Base-by-base conservation (phyloP, 2,888 invertebrate genomes). In the Campoplex nolae region DNA sequence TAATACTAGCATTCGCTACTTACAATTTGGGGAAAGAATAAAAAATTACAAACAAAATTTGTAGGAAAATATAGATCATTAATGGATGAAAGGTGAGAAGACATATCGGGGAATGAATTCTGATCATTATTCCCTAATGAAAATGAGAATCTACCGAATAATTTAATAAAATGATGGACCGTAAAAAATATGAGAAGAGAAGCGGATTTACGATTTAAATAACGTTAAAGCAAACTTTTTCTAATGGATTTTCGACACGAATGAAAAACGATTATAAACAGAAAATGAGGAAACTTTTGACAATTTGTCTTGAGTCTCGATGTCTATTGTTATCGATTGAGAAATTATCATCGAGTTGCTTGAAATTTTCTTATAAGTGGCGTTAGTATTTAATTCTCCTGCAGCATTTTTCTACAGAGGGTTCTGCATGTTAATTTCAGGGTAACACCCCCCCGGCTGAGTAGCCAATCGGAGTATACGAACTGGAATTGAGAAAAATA, bases 401-500 rank as follows among this genome's bases (percentile, higher is more conserved):
- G 16, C 9, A 16, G 0, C 16, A 16, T 16, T 32, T 6, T 16
- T 32, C 32, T 16, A 11, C 32, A 62, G 68, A 68, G 18, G 42
- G n/a, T n/a, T 68, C 68, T 42, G 42, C 68, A 18, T 23, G 18
- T 23, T n/a, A n/a, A n/a, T 42, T 70, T 1, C 23, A 42, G 13
- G 3, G 48, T n/a, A 73, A 35, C 73, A 81, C 80, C 65, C 65
- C 80, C 51, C 38, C 51, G 28, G 6, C 7, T 35, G 51, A 48
- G 28, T 16, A 42, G n/a, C 23, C 58, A 75, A 62, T 45, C 32
- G 32, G 45, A 28, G 11, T 18, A 18, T 18, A 42, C 13, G 9
- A 62, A 13, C 38, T 13, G 45, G 18, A 28, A 6, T 51, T 3
- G 68, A 54, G 9, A 35, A 58, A 32, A 32, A 62, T 1, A 32